Conservation (phyloP, 2,797 vertebrate genomes). For the Pipistrellus nathusii region DNA sequence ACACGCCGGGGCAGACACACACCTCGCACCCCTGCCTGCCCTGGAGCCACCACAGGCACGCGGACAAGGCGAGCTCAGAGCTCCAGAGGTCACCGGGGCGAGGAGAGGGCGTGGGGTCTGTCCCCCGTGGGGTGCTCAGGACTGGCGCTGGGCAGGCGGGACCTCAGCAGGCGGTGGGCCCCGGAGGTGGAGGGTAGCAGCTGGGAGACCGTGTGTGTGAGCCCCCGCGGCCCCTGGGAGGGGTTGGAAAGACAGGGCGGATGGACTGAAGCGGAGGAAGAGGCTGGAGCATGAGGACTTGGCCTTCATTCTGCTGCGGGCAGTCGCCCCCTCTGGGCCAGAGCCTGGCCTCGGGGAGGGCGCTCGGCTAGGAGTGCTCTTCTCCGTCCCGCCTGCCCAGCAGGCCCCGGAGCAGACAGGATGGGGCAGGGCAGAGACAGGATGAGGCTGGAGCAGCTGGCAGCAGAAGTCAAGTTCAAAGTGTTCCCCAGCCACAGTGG, state of each 20-base stretch:
- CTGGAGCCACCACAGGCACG: not conserved
- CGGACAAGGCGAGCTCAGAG: not conserved
- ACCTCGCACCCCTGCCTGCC: too few relatives aligned
- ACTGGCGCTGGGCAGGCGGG: not conserved
- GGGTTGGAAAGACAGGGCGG: not conserved
- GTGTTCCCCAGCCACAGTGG: not conserved
- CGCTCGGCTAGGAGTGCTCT: too few relatives aligned
- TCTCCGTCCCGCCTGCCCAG: not conserved
- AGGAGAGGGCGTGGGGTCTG: not conserved
- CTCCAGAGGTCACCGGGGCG: not conserved
- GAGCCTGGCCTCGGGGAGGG: not conserved
- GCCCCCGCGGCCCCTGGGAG: fast-evolving
- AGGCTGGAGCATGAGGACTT: not conserved
- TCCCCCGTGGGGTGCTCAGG: fast-evolving
- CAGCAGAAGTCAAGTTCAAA: not conserved
- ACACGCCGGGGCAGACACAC: too few relatives aligned
- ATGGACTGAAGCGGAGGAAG: not conserved
- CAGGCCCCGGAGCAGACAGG: not conserved
- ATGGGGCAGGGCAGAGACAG: not conserved
- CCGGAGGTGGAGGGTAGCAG: too few relatives aligned
- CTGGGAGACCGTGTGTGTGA: not conserved
- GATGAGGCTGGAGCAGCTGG: not conserved
- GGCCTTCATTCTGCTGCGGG: not conserved
- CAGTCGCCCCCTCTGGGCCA: too few relatives aligned
- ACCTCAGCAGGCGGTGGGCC: not conserved